Evolutionary conservation across 2,113 vertebrate species (phyloP), one percentile per base, ranked within the genome.

Genomic region (Anarrhichthys ocellatus): DNA sequence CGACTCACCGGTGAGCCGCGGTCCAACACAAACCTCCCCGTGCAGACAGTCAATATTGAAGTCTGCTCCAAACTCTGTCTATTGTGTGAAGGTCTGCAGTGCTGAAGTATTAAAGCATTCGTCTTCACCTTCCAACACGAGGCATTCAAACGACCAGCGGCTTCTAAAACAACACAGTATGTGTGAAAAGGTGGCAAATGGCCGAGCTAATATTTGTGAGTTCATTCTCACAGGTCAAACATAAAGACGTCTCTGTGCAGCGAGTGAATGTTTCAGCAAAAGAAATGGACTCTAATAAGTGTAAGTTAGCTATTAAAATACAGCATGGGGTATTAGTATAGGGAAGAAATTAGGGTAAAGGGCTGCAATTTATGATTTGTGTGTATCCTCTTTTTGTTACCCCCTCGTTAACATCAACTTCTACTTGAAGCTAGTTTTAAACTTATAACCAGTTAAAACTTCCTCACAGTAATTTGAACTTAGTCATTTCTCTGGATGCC

Each of bases 1-100:
- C 13, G 6, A 58, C 27, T 59, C 84, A 0, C 15, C 34, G 71
- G 4, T 34, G 5, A 72, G 69, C 73, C 50, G 54, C 14, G 4
- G 44, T 88, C 86, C 79, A 89, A 91, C 85, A 72, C 69, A 88
- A 87, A 87, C 72, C 18, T 59, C 61, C 83, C 70, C 75, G 64
- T 58, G 68, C 79, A 70, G 80, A 86, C 73, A n/a, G 70, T 72
- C 74, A 81, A 76, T 59, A 81, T 52, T 81, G 66, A 48, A 48
- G 48, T 70, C 56, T 61, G 32, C 65, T 73, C 75, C 74, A 29
- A 78, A 76, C 54, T 38, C 13, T n/a, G 48, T 72, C 7, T 36
- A 27, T 24, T 46, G 40, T 67, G 67, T n/a, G 38, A 29, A 58
- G 24, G 62, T 50, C 61, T 20, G 29, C 63, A 65, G 68, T 1